Base-by-base conservation (phyloP, 2,113 vertebrate genomes). In the Pleuronectes platessa region DNA sequence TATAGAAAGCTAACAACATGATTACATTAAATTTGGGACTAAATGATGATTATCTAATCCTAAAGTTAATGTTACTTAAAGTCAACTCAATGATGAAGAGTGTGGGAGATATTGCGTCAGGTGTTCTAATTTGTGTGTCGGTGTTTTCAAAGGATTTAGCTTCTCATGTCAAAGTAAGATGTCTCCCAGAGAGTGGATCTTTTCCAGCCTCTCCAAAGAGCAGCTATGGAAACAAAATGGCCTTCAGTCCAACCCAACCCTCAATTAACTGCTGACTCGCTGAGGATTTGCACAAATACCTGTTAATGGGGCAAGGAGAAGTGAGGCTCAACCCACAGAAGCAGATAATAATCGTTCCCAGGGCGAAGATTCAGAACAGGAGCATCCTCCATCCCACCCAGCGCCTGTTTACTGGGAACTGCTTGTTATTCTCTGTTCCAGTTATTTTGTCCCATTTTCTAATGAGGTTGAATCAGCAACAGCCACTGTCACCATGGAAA, bases 341-440 rank as follows among this genome's bases (percentile, higher is more conserved):
- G 67, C 53, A 75, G 74, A 75, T 82, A 71, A 71, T 70, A 75
- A 68, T 79, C 23, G 7, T 62, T 82, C 84, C 80, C 76, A 47
- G 72, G 55, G 61, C 23, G 24, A 49, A 23, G 26, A 61, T 61
- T 56, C 37, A 51, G 63, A 61, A 26, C 35, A 37, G 35, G 7
- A 47, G 24, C 15, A 73, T 61, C 56, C 51, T 37, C 27, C 17
- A 40, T 26, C 71, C 79, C 80, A 68, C 79, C 7, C 0, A 17
- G 49, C 23, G 24, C 8, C 64, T 55, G 37, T 74, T 77, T 60
- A 18, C 61, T 61, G 65, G 37, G 65, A 85, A 70, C 74, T 85
- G 78, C 74, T 71, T 78, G 55, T 81, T 70, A 81, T 85, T 67
- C 74, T 62, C 55, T 8, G 3, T n/a, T 37, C 35, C 8, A 74